Evolutionary conservation across 2,888 invertebrate species (phyloP).

Genomic region (Arge pagana): DNA sequence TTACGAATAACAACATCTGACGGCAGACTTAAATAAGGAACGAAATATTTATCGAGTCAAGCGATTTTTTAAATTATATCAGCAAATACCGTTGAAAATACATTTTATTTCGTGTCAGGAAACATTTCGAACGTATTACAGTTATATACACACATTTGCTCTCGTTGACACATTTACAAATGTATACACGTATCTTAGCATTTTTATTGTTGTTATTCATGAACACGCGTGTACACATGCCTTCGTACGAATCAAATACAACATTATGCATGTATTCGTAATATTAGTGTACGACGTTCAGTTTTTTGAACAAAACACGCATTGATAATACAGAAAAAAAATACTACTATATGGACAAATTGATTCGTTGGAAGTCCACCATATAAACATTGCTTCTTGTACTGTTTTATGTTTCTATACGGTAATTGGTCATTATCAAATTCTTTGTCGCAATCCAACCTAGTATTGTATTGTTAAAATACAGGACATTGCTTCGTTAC

Average conservation of each 20-base stretch:
- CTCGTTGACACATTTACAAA: constrained; percentile 11
- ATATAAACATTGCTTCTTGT: constrained; percentile 9
- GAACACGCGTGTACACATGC: not conserved
- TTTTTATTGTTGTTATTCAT: too few species aligned
- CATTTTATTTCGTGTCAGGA: constrained; percentile 22
- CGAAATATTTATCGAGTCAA: too few species aligned
- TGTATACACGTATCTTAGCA: constrained; percentile 8
- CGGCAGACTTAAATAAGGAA: too few species aligned
- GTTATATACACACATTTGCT: constrained; percentile 16
- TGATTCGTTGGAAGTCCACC: constrained; percentile 21
- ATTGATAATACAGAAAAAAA: not conserved
- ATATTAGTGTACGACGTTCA: constrained; percentile 12
- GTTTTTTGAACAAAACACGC: constrained; percentile 6
- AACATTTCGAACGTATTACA: constrained; percentile 18
- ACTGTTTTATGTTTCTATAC: constrained; percentile 13
- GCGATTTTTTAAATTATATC: too few species aligned
- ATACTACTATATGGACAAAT: constrained; percentile 15
- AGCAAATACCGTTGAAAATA: constrained; percentile 19
- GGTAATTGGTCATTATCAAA: constrained; percentile 17
- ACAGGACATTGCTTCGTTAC: constrained; percentile 15
- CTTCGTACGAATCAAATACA: not conserved
- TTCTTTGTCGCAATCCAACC: constrained; percentile 12
- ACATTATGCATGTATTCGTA: constrained; percentile 14
- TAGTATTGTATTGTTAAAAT: constrained; percentile 16
- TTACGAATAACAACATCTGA: too few species aligned